Evolutionary conservation across 2,797 vertebrate genomes (phyloP).

Genomic region (Coreius guichenoti): DNA sequence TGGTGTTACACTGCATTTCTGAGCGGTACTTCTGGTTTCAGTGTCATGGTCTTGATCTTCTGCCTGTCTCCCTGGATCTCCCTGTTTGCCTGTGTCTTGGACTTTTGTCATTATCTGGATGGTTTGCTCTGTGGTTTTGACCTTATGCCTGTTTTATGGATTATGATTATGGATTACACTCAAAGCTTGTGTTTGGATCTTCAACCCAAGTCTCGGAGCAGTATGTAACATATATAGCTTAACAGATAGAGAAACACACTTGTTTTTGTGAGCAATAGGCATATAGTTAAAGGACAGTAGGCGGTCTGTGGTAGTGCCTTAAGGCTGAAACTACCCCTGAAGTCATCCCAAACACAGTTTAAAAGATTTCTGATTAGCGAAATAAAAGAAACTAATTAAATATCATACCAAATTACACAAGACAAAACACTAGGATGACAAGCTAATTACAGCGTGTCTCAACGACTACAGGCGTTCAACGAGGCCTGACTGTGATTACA

Average conservation of each 20-base stretch:
- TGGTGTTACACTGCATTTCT: background rate
- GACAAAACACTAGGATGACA: background rate
- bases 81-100: background rate
- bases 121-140: background rate
- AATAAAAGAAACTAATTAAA: conserved; percentile 30
- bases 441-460: conserved; percentile 42
- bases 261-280: background rate
- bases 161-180: background rate
- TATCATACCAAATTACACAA: conserved; percentile 31
- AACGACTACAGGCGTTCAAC: conserved; percentile 5
- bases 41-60: too few relatives aligned
- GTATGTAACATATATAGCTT: background rate
- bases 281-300: conserved; percentile 6
- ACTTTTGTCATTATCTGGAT: background rate
- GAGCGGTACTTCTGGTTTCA: background rate
- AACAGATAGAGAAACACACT: background rate
- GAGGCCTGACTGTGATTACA: conserved; percentile 27
- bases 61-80: background rate
- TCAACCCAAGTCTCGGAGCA: background rate
- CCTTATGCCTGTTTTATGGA: background rate
- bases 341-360: background rate
- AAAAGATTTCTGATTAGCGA: conserved; percentile 3
- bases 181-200: background rate
- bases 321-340: conserved; percentile 11
- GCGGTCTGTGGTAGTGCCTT: background rate